phyloP scores from a whole-genome alignment of 2,797 vertebrate species.

The Pangasius macronema region DNA sequence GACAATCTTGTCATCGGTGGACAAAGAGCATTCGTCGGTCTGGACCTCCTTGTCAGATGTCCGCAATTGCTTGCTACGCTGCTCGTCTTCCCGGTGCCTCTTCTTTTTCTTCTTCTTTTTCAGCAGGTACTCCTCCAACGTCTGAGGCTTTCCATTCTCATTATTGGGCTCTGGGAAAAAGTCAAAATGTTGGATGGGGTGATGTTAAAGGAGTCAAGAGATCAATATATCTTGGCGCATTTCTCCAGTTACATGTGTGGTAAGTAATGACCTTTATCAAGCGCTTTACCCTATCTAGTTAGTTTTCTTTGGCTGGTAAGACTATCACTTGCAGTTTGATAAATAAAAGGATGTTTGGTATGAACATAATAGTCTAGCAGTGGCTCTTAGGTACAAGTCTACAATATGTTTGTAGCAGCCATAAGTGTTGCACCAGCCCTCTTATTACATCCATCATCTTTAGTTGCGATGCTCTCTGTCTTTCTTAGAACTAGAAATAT shows the following conservation, averaged over 20 bases:
- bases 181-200: background rate
- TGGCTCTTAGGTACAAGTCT: background rate
- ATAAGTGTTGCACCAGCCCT: background rate
- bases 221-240: background rate
- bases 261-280: background rate
- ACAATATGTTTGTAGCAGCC: background rate
- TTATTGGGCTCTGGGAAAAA: constrained; percentile 70
- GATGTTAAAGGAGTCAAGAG: background rate
- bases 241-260: background rate
- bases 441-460: background rate
- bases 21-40: constrained; percentile 75
- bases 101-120: constrained; percentile 96
- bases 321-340: background rate
- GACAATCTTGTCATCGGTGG: constrained; percentile 62
- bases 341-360: background rate
- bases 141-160: constrained; percentile 86
- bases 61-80: constrained; percentile 82
- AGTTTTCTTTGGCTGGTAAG: background rate
- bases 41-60: constrained; percentile 92
- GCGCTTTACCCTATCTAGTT: background rate
- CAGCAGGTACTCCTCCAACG: constrained; percentile 85
- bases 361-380: background rate
- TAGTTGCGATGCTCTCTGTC: background rate
- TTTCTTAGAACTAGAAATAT: background rate
- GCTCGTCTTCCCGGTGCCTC: constrained; percentile 88